Conservation (phyloP, 2,113 vertebrate genomes). For the Malurus elegans region DNA sequence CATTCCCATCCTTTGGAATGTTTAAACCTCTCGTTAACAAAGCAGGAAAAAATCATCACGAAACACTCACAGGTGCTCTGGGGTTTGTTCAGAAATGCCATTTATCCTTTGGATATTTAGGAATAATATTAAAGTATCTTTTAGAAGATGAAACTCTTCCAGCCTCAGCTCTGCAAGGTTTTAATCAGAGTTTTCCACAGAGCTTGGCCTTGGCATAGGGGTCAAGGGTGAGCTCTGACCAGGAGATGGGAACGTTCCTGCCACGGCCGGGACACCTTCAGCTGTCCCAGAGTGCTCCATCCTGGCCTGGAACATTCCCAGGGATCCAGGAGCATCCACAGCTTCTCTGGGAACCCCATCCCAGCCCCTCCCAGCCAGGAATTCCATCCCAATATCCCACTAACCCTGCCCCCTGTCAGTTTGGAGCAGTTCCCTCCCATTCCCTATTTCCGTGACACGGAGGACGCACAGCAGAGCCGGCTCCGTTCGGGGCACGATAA, state of each 20-base stretch:
- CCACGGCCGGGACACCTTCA: not conserved
- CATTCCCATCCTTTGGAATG: not conserved
- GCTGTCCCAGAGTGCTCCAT: accelerated
- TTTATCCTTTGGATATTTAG: not conserved
- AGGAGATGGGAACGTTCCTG: not conserved
- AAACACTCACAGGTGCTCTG: not conserved
- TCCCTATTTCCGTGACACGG: accelerated
- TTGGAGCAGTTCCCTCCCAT: accelerated
- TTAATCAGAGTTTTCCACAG: not conserved
- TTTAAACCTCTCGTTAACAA: not conserved
- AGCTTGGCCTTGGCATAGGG: not conserved
- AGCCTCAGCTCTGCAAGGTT: not conserved
- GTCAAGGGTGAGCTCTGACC: not conserved
- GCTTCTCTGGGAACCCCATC: not conserved
- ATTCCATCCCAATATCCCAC: not conserved
- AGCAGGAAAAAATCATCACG: not conserved
- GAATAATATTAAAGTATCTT: not conserved
- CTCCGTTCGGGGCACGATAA: not conserved
- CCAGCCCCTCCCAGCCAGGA: not conserved
- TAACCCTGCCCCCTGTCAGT: accelerated
- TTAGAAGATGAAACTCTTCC: not conserved
- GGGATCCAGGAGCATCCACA: not conserved
- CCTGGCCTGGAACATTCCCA: not conserved
- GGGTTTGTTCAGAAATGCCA: not conserved
- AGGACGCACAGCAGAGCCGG: not conserved